Percentiles rank a stretch among this genome's conserved stretches.
These are phyloP conservation scores for Petrolisthes cinctipes DNA, from an alignment of 2,888 invertebrate species.

Conservation along the genomic window DNA sequence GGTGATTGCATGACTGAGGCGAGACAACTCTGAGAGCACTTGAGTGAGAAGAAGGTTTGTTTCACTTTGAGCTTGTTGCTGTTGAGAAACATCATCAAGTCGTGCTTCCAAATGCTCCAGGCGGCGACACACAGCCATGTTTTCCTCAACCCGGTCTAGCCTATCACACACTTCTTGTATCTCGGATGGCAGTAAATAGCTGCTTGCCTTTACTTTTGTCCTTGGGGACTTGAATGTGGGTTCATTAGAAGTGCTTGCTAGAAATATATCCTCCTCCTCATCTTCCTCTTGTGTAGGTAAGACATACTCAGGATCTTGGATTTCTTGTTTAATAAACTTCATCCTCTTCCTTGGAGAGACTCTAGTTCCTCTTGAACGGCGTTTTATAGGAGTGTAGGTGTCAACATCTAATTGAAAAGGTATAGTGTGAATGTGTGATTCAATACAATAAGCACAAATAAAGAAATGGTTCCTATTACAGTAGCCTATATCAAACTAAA, in stretches of 20 bases:
- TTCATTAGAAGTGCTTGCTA: not conserved
- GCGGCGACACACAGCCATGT: slow-evolving; percentile 33
- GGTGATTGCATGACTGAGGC: slow-evolving; percentile 25
- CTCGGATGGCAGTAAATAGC: not conserved
- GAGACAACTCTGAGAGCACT: slow-evolving; percentile 48
- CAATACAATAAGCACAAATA: no score
- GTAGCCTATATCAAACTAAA: no score
- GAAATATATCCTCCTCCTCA: not conserved
- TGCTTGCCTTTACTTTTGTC: not conserved
- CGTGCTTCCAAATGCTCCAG: slow-evolving; percentile 48
- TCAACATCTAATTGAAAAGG: not conserved
- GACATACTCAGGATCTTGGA: slow-evolving; percentile 19
- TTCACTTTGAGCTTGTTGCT: slow-evolving; percentile 41
- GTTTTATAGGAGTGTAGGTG: slow-evolving; percentile 11
- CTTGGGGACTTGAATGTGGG: not conserved
- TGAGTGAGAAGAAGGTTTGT: slow-evolving; percentile 50
- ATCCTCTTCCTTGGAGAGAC: slow-evolving; percentile 21
- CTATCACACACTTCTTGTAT: slow-evolving; percentile 37
- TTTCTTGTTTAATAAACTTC: slow-evolving; percentile 32
- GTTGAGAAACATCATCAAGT: slow-evolving; percentile 33
- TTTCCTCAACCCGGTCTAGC: slow-evolving; percentile 44
- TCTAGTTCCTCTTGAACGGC: slow-evolving; percentile 9
- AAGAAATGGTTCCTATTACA: no score
- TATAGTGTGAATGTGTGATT: no score
- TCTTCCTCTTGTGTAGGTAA: slow-evolving; percentile 9